Evolutionary conservation across 2,113 vertebrate genomes (phyloP), one percentile per base, ranked within the genome.

Genomic region (Tetraodon nigroviridis): DNA sequence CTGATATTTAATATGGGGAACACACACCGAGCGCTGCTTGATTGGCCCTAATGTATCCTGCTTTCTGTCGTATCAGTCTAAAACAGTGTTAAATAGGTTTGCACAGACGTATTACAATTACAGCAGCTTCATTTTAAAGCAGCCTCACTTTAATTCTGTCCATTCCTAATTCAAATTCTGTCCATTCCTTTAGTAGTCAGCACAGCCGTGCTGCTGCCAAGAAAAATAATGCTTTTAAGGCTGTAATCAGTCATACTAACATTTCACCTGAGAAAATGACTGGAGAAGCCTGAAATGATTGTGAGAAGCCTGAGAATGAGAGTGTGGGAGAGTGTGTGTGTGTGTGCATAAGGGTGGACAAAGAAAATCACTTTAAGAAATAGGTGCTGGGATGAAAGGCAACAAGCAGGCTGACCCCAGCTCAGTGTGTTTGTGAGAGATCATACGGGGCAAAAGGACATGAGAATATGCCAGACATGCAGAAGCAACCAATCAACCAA

Each of bases 1-100:
- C 75, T 78, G 81, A 88, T 88, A 89, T 88, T 87, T 88, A 78
- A 87, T 88, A 89, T 76, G 76, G 54, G 70, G 47, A 41, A 44
- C 63, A 58, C 45, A 62, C 22, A 13, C 55, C 47, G 42, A 83
- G 75, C 55, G 65, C 68, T 14, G 46, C 83, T 75, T 80, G 73
- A 77, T 72, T 74, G 42, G 76, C 71, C 71, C 64, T 66, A 81
- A 46, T 42, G 76, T 69, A 55, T 73, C 69, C 74, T 79, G n/a
- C n/a, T 78, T 76, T 58, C 24, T 47, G 49, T n/a, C n/a, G n/a
- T 41, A 55, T 54, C 47, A 71, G 61, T 37, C 32, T n/a, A 37
- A 10, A 37, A 37, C 10, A 10, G 32, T 37, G 32, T 37, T 37
- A 37, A 37, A 37, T 12, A 12, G 32, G n/a, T n/a, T 37, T 37